Evolutionary conservation across 2,113 vertebrate genomes (phyloP).

Genomic region (Hymenochirus boettgeri): DNA sequence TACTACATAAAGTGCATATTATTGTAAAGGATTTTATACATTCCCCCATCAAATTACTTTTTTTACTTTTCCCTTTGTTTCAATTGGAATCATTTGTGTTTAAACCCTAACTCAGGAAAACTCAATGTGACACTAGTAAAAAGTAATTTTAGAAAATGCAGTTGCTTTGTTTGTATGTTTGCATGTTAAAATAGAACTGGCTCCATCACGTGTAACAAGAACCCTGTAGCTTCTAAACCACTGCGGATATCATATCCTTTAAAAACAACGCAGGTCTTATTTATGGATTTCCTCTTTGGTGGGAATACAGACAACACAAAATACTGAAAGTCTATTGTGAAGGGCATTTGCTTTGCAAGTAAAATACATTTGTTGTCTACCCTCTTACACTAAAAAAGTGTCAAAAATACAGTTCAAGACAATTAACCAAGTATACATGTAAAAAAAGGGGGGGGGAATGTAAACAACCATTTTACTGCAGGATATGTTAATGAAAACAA

Average conservation of each 20-base stretch:
- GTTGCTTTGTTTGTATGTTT: slow-evolving; percentile 29
- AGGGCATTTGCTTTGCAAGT: background rate
- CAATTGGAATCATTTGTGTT: too few species aligned
- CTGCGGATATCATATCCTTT: slow-evolving; percentile 12
- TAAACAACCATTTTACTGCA: too few species aligned
- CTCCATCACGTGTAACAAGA: background rate
- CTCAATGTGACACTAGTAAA: slow-evolving; percentile 15
- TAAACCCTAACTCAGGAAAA: background rate
- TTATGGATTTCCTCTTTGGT: slow-evolving; percentile 27
- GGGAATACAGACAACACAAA: background rate
- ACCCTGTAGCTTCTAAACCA: slow-evolving; percentile 9
- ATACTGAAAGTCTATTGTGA: background rate
- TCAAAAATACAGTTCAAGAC: background rate
- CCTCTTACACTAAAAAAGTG: too few species aligned
- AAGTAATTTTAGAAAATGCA: background rate
- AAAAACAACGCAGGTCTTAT: slow-evolving; percentile 24
- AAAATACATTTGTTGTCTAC: too few species aligned
- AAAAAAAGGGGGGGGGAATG: too few species aligned
- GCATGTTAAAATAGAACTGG: slow-evolving; percentile 24
- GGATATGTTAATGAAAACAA: too few species aligned
- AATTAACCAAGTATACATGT: too few species aligned
- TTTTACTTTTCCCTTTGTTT: too few species aligned
- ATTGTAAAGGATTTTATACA: too few species aligned
- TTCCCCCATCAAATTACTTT: too few species aligned
- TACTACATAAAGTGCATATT: too few species aligned